Evolutionary conservation across 2,888 invertebrate genomes (phyloP), one percentile per base, ranked within the genome.

Genomic region (Quadriops clusia): DNA sequence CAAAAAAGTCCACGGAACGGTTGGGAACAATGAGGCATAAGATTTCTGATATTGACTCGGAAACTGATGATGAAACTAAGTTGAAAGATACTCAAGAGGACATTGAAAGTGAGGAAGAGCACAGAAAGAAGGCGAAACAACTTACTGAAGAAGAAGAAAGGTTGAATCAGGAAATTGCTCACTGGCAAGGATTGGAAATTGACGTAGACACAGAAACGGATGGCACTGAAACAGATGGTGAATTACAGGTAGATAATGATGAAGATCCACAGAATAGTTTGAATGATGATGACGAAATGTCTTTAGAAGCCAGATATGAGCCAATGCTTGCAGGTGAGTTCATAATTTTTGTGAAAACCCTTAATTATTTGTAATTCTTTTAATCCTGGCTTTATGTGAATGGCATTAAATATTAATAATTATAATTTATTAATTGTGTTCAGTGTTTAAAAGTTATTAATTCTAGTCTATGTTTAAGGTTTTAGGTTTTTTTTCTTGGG

Each of bases 171-270:
- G 82, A 83, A 56, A 83, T 83, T 31, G 68, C 77, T 44, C 79
- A 83, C 53, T 54, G 83, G 40, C 78, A 77, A 42, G 74, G 75
- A 25, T 73, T 77, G 1, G 82, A 77, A 46, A 74, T 81, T 27
- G 81, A 82, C 39, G 65, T 83, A 23, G 84, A 84, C 41, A 83
- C 82, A 0, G 84, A 84, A 57, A 84, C 83, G 1, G 84, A 84
- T 54, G 84, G 83, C 44, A 78, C 78, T 5, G 74, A 75, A 64
- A 78, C 77, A 0, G 77, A 78, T 39, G 76, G 76, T 1, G 78
- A 79, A 47, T 65, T 75, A 36, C 67, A 57, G 38, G 52, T 54
- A 3, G 60, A 60, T 37, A 50, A 49, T 27, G 58, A 58, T 23
- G 39, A 47, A 28, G 37, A 37, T 18, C 17, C 17, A 8, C 17